A percentile compares a stretch with the other conserved stretches of the same genome.
phyloP scores from a whole-genome alignment of 2,797 vertebrate species.

The Schizopygopsis pylzovi region DNA sequence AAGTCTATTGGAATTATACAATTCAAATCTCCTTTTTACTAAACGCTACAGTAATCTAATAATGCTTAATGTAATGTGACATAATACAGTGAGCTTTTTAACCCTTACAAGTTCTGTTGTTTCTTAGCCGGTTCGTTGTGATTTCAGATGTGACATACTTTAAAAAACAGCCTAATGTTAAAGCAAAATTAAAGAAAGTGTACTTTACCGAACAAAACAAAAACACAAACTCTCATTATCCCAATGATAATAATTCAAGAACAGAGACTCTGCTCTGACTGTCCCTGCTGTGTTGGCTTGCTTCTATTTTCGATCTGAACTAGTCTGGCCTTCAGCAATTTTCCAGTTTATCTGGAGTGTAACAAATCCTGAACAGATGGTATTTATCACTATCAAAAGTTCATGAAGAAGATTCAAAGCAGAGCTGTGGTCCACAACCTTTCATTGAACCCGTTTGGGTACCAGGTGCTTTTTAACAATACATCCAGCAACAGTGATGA shows the following conservation, averaged over 20 bases:
- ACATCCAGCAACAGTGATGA: not conserved
- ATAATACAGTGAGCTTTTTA: not conserved
- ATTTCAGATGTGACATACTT: not conserved
- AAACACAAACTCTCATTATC: slow-evolving; percentile 26
- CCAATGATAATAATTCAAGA: slow-evolving; percentile 29
- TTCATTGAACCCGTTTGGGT: slow-evolving; percentile 30
- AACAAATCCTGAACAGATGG: slow-evolving; percentile 65
- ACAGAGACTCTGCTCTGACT: slow-evolving; percentile 1
- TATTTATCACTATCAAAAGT: slow-evolving; percentile 58
- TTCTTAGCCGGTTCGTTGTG: not conserved
- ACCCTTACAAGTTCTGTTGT: too few species aligned
- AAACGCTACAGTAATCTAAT: not conserved
- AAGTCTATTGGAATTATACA: not conserved
- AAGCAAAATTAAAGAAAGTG: not conserved
- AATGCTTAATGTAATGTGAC: not conserved
- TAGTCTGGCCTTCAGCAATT: slow-evolving; percentile 58
- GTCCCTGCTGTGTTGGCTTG: slow-evolving; percentile 45
- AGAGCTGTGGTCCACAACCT: slow-evolving; percentile 37
- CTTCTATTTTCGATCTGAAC: slow-evolving; percentile 53
- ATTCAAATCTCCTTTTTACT: not conserved
- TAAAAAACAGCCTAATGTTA: not conserved
- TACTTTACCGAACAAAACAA: not conserved
- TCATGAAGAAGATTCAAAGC: slow-evolving; percentile 57
- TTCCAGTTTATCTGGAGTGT: slow-evolving; percentile 61
- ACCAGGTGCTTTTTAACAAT: not conserved